Evolutionary conservation across 1,140 invertebrate species (phyloP).

Genomic region (Cydia strobilella): DNA sequence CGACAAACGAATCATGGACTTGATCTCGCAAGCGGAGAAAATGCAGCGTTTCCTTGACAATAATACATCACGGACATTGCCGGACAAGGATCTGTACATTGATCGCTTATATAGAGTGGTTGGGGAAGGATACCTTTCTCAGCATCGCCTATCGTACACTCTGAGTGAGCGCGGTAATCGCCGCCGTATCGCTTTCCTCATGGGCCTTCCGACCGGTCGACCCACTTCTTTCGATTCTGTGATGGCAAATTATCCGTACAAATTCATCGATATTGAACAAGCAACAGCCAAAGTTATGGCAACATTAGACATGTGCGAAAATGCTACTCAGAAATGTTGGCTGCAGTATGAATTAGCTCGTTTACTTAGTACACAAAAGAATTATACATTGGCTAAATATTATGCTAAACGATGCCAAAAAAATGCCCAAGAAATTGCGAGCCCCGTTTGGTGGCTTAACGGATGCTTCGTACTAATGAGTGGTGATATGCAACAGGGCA

Average conservation of each 20-base stretch:
- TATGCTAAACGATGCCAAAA: slow-evolving; percentile 79
- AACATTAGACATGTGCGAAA: slow-evolving; percentile 69
- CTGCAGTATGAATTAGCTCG: slow-evolving; percentile 79
- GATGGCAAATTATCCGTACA: slow-evolving; percentile 71
- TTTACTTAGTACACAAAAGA: slow-evolving; percentile 74
- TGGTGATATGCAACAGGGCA: slow-evolving; percentile 78
- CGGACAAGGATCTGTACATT: slow-evolving; percentile 67
- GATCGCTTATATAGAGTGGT: slow-evolving; percentile 70
- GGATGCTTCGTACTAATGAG: slow-evolving; percentile 75
- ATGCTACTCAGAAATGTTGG: slow-evolving; percentile 78
- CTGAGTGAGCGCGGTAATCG: slow-evolving; percentile 70
- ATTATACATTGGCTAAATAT: slow-evolving; percentile 78
- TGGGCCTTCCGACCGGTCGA: slow-evolving; percentile 66
- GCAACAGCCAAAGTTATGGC: slow-evolving; percentile 61
- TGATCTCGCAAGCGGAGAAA: slow-evolving; percentile 66
- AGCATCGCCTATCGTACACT: slow-evolving; percentile 69
- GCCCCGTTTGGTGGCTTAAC: slow-evolving; percentile 77
- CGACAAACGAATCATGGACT: slow-evolving; percentile 64
- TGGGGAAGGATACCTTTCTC: slow-evolving; percentile 65
- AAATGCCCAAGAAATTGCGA: slow-evolving; percentile 71
- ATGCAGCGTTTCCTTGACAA: slow-evolving; percentile 69
- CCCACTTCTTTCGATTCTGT: slow-evolving; percentile 72
- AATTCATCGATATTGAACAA: slow-evolving; percentile 69
- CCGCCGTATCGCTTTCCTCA: slow-evolving; percentile 68
- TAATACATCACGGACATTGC: slow-evolving; percentile 65